Base-by-base conservation (phyloP, 2,113 vertebrate species). In the Cathartes aura region DNA sequence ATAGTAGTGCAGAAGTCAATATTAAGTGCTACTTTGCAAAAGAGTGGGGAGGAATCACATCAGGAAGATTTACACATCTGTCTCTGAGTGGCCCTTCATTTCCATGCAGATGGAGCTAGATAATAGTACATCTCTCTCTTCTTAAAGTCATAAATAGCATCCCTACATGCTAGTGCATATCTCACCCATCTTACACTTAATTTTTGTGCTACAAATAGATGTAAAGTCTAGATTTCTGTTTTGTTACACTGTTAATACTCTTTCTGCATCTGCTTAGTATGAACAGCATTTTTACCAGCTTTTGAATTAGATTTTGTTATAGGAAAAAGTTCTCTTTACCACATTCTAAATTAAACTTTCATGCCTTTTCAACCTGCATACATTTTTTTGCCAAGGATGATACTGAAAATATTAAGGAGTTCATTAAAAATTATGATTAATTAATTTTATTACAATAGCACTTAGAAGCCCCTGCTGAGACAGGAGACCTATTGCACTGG, bases 351-450 rank as follows among this genome's bases (percentile, higher is more conserved):
- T 95, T 84, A 90, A 94, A 85, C 27, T 94, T 90, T 22, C 30
- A 52, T 60, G 43, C 15, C 17, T 95, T 91, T 95, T 94, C 64
- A 67, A 50, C 56, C 59, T 64, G 47, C 29, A 20, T 52, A 63
- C 8, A 21, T 45, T 79, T 90, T 93, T 93, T 64, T 17, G 26
- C 64, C 43, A 75, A 24, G 48, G 56, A n/a, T 63, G 34, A 87
- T 68, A 56, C 52, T 18, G 60, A 86, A 87, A 74, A 75, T 82
- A 94, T 71, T 72, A 92, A 72, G 62, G 34, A 82, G 81, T 90
- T 95, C 86, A 93, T 96, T 95, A 93, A 91, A 91, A 96, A 94
- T 64, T 85, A 82, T 75, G 81, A 91, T 97, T 96, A 94, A 93
- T 93, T 94, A 96, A 91, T 79, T 95, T 85, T 97, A 72, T 90